A percentile compares a stretch with the other conserved stretches of the same genome.
These are phyloP conservation scores for Paragorgia papillata DNA, from an alignment of 92 coral and sea anemone genomes.

Conservation along the genomic window DNA sequence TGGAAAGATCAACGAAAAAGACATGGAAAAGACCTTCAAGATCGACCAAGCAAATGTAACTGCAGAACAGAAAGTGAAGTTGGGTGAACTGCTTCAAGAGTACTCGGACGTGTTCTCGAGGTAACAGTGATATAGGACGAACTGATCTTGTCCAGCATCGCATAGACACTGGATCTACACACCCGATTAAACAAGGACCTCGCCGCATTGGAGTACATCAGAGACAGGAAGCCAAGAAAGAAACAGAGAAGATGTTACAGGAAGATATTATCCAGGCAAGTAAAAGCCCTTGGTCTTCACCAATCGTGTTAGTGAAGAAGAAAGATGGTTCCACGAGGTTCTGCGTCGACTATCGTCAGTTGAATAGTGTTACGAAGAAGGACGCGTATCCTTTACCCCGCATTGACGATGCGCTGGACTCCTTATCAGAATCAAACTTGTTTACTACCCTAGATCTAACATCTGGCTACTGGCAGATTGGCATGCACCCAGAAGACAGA, in stretches of 20 bases:
- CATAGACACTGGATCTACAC: background rate
- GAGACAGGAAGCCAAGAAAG: conserved; percentile 20
- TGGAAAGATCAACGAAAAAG: no score
- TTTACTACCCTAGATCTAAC: conserved; percentile 40
- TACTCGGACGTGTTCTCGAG: no score
- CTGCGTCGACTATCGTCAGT: no score
- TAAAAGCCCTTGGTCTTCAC: conserved; percentile 34
- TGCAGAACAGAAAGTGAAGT: conserved; percentile 31
- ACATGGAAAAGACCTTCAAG: no score
- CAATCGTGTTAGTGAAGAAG: conserved; percentile 42
- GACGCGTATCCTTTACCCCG: no score
- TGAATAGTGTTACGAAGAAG: no score
- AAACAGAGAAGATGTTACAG: conserved; percentile 30
- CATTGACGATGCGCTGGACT: conserved; percentile 24
- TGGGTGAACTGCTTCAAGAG: conserved; percentile 3
- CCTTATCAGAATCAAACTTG: conserved; percentile 12
- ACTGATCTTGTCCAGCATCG: no score
- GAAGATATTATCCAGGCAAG: conserved; percentile 23
- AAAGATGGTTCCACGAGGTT: no score
- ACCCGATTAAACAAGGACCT: conserved; percentile 1
- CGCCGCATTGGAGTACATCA: conserved; percentile 3
- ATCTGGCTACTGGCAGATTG: conserved; percentile 51
- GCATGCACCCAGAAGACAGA: conserved; percentile 12
- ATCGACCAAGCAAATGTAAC: no score
- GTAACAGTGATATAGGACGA: no score